Conservation (phyloP, 2,113 vertebrate species). For the Antennarius striatus region DNA sequence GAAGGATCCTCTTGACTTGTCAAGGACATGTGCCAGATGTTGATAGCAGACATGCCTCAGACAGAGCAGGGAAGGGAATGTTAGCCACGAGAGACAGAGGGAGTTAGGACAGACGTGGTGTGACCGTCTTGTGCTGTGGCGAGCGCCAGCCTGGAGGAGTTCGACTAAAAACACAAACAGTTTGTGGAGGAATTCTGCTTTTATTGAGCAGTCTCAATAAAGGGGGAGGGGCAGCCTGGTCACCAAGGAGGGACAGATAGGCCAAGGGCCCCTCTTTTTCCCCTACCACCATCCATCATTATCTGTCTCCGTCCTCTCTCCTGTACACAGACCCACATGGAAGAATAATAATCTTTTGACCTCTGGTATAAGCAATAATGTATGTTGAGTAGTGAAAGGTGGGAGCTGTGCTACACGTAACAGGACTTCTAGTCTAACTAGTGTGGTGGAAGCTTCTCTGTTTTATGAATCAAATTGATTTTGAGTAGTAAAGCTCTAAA, state of each 20-base stretch:
- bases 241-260: slow-evolving; percentile 54
- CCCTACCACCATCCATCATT: slow-evolving; percentile 6
- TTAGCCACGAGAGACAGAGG: slow-evolving; percentile 27
- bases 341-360: background rate
- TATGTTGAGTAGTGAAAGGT: background rate
- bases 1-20: slow-evolving; percentile 86
- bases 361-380: background rate
- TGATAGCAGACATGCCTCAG: slow-evolving; percentile 82
- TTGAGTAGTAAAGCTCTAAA: no score
- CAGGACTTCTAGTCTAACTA: no score
- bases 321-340: background rate
- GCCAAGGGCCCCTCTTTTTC: slow-evolving; percentile 10
- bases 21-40: slow-evolving; percentile 97
- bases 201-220: slow-evolving; percentile 77
- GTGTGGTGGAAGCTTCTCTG: no score
- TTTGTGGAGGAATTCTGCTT: slow-evolving; percentile 87
- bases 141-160: slow-evolving; percentile 81
- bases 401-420: background rate
- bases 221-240: slow-evolving; percentile 73
- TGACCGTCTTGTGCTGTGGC: slow-evolving; percentile 79
- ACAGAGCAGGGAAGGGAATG: slow-evolving; percentile 74
- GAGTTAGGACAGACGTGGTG: slow-evolving; percentile 76
- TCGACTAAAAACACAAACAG: slow-evolving; percentile 85
- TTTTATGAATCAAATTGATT: no score
- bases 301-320: slow-evolving; percentile 7